phyloP scores from a whole-genome alignment of 2,113 vertebrate species.

The Rhineura floridana region DNA sequence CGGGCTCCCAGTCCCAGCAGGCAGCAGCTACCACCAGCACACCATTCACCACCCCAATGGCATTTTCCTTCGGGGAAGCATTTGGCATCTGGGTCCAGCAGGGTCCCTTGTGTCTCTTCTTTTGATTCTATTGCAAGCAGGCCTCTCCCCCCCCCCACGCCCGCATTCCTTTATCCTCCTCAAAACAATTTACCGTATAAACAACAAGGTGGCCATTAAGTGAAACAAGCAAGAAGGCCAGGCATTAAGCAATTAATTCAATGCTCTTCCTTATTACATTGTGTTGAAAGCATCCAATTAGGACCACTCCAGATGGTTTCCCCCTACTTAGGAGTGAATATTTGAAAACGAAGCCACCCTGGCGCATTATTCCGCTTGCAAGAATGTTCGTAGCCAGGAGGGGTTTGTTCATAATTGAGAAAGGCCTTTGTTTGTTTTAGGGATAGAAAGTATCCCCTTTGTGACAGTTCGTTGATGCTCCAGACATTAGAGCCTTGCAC shows the following conservation, averaged over 20 bases:
- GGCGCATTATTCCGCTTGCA: not conserved
- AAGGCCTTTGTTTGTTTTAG: not conserved
- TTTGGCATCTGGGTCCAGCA: not conserved
- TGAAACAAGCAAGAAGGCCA: not conserved
- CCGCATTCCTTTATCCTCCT: not conserved
- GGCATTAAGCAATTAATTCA: not conserved
- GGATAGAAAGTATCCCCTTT: not conserved
- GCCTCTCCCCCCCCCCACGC: no score
- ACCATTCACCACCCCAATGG: no score
- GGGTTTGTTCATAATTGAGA: not conserved
- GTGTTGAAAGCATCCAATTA: not conserved
- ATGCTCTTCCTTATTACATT: not conserved
- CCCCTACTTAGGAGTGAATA: not conserved
- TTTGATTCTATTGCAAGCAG: not conserved
- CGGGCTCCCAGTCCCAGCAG: no score
- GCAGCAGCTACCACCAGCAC: no score
- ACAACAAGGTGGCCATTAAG: not conserved
- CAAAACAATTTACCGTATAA: not conserved
- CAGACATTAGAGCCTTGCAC: not conserved
- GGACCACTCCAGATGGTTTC: not conserved
- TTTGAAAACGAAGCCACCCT: not conserved
- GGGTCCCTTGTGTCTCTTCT: not conserved
- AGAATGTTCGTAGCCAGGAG: not conserved
- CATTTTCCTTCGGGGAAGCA: not conserved
- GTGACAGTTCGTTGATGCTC: not conserved